Evolutionary conservation across 2,888 invertebrate genomes (phyloP), one percentile per base, ranked within the genome.

Genomic region (Tethea ocularis): DNA sequence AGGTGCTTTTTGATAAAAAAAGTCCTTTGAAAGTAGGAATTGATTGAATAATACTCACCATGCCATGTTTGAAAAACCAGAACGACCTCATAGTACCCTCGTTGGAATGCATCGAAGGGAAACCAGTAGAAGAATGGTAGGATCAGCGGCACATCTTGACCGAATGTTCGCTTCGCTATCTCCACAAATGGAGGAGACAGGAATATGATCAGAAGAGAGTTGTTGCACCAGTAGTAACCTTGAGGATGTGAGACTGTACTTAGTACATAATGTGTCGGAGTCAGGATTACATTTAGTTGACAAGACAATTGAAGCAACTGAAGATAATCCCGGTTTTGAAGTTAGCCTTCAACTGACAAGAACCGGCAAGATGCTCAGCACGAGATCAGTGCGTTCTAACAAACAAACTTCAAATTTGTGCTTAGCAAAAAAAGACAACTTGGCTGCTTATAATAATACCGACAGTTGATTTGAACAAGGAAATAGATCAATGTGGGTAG

Each of bases 201-300:
- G 66, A 86, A 89, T 23, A 88, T 77, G 0, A 82, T 70, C 2
- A 84, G 71, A 0, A 89, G 76, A 1, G 73, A 74, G 33, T 82
- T 78, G 74, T 88, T 89, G 69, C 84, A 85, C 79, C 83, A 85
- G 67, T 81, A 87, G 64, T 89, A 90, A 0, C 85, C 91, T 90
- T 66, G 3, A n/a, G n/a, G n/a, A 38, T 38, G n/a, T 6, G 33
- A 26, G 26, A 26, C 26, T 26, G 26, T 26, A 26, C 26, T 24
- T 24, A 24, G 24, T 24, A n/a, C n/a, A n/a, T n/a, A n/a, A n/a
- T n/a, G n/a, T n/a, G n/a, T n/a, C n/a, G n/a, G n/a, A n/a, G n/a
- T n/a, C n/a, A n/a, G n/a, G n/a, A n/a, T n/a, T n/a, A n/a, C n/a
- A n/a, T n/a, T n/a, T n/a, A n/a, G n/a, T n/a, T n/a, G n/a, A n/a